phyloP scores from a whole-genome alignment of 2,888 invertebrate species.

The Clivina fossor region DNA sequence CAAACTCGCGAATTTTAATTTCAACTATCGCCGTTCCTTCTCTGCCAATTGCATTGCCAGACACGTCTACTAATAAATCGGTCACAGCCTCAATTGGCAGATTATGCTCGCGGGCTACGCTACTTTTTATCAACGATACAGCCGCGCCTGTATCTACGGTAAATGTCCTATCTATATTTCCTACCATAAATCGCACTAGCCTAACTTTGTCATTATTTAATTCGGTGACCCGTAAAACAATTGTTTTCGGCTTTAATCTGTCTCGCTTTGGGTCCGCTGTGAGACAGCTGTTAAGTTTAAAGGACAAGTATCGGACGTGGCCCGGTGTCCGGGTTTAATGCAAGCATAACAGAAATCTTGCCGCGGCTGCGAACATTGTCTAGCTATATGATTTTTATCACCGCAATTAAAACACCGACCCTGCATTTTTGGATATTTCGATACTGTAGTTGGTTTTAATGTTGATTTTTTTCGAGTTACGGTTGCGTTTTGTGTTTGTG shows the following conservation, averaged over 20 bases:
- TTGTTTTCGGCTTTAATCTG: not conserved
- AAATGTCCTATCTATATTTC: not conserved
- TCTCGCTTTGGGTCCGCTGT: not conserved
- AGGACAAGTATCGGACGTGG: not conserved
- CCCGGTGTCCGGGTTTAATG: slow-evolving; percentile 4
- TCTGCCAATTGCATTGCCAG: not conserved
- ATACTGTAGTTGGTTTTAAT: not conserved
- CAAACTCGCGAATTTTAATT: not conserved
- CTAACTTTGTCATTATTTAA: not conserved
- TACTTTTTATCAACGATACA: slow-evolving; percentile 5
- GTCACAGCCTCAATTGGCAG: not conserved
- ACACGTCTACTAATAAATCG: slow-evolving; percentile 12
- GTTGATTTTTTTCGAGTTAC: not conserved
- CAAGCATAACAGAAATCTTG: slow-evolving; percentile 12
- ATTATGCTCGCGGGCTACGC: not conserved
- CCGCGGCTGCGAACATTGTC: not conserved
- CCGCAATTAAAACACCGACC: slow-evolving; percentile 20
- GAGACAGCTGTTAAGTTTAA: slow-evolving; percentile 9
- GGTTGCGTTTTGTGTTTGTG: not conserved
- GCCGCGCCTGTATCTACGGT: slow-evolving; percentile 4
- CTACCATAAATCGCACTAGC: not conserved
- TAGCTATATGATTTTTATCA: not conserved
- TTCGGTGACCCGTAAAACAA: not conserved
- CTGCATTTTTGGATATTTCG: slow-evolving; percentile 1
- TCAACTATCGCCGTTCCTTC: not conserved